Evolutionary conservation across 2,113 vertebrate species (phyloP).

Genomic region (Myocastor coypus): DNA sequence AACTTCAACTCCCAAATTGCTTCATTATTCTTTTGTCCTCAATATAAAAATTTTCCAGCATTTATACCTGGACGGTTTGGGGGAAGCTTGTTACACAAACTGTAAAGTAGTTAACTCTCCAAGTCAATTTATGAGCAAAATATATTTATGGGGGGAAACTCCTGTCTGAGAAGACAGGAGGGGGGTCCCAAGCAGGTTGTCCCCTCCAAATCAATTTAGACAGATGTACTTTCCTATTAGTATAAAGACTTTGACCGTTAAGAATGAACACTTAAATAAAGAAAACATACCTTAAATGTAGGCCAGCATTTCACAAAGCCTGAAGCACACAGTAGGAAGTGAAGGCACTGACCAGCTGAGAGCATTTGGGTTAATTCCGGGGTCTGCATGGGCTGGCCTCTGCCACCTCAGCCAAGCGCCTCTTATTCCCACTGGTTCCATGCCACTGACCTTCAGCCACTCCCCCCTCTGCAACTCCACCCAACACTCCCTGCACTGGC

Average conservation of each 20-base stretch:
- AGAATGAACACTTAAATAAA: neutral
- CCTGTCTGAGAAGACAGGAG: too few relatives aligned
- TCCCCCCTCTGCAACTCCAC: neutral
- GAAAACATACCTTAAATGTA: neutral
- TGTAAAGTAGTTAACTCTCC: conserved; percentile 35
- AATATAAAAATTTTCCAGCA: conserved; percentile 52
- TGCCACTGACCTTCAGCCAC: neutral
- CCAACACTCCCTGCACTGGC: neutral
- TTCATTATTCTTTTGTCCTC: conserved; percentile 67
- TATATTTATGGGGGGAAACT: too few relatives aligned
- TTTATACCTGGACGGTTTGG: conserved; percentile 51
- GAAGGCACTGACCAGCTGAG: neutral
- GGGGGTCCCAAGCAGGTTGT: too few relatives aligned
- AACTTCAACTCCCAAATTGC: conserved; percentile 60
- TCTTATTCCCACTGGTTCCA: neutral
- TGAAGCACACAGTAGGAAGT: neutral
- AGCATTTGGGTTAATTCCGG: neutral
- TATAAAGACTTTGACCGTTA: neutral
- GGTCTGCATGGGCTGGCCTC: neutral
- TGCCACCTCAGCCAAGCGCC: neutral
- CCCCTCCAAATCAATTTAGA: neutral
- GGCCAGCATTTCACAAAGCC: neutral
- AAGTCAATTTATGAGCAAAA: neutral
- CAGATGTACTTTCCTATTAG: conserved; percentile 20
- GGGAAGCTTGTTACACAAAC: conserved; percentile 8